Evolutionary conservation across 2,113 vertebrate genomes (phyloP), one percentile per base, ranked within the genome.

Genomic region (Leptosomus discolor): DNA sequence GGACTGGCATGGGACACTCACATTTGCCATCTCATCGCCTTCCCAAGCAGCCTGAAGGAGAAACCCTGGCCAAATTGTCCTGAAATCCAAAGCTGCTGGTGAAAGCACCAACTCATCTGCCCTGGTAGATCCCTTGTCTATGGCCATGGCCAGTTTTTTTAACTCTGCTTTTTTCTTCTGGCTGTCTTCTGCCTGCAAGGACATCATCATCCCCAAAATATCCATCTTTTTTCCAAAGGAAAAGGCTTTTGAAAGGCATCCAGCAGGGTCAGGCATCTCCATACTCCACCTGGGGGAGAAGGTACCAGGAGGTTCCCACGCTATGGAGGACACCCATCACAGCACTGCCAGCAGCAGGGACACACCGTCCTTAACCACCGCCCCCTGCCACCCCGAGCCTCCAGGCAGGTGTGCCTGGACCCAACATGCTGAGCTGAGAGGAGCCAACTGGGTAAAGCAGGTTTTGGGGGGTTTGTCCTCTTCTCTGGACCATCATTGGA

Each of bases 191-290:
- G 51, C 26, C 51, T 39, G 21, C 32, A 29, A 46, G 27, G 78
- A 51, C 2, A 0, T 15, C 69, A 13, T 10, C 27, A 0, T 3
- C n/a, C 37, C 73, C 51, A 5, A 45, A 34, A 48, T 0, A 10
- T 4, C 10, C 45, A 37, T 65, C 26, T 23, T 26, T 34, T 36
- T 77, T 45, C 82, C 69, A 14, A 34, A n/a, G 53, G 36, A 80
- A 85, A 89, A 46, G 46, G 65, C 37, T 87, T 77, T 73, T 54
- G 67, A 76, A 84, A 81, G 23, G 81, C 51, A 63, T 22, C 61
- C 8, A 4, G 23, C 36, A 68, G n/a, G 61, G 24, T 41, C 54
- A 71, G 30, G 18, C 1, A 0, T 43, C 61, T 91, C 69, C n/a
- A 23, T 58, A 64, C 68, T 83, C 70, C 53, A 20, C 4, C 32